A percentile compares a stretch with the other conserved stretches of the same genome.
Evolutionary conservation across 1,140 invertebrate species (phyloP).

Genomic region (Drosophila suzukii): DNA sequence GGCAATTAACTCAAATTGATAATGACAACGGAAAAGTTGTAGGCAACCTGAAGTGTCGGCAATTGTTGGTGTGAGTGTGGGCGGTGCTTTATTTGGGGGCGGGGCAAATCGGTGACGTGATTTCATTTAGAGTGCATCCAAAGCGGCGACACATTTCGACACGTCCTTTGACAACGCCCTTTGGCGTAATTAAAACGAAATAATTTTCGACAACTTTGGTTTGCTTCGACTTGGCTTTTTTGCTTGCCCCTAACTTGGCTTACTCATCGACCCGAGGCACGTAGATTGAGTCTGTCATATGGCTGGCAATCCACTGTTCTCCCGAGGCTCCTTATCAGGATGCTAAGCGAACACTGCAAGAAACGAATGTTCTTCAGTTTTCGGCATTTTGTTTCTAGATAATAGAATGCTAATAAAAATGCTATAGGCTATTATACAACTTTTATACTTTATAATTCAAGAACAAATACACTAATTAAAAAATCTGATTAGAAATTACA

Average conservation of each 20-base stretch:
- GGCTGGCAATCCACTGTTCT: conserved; percentile 36
- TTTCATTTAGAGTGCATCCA: conserved; percentile 70
- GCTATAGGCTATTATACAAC: too few relatives aligned
- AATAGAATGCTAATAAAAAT: too few relatives aligned
- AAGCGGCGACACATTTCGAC: conserved; percentile 74
- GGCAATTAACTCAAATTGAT: conserved; percentile 79
- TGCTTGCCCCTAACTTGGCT: conserved; percentile 24
- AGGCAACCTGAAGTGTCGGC: conserved; percentile 36
- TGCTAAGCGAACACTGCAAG: conserved; percentile 4
- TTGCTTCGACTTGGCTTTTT: conserved; percentile 34
- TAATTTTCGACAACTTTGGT: conserved; percentile 79
- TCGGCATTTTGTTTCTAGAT: too few relatives aligned
- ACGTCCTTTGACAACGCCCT: conserved; percentile 67
- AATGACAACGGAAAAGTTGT: conserved; percentile 74
- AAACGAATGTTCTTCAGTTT: not conserved
- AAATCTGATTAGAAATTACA: too few relatives aligned
- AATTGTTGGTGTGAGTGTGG: not conserved
- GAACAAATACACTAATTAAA: too few relatives aligned
- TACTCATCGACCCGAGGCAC: conserved; percentile 45
- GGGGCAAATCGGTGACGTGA: conserved; percentile 60
- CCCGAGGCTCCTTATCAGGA: conserved; percentile 41
- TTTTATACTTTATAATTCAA: too few relatives aligned
- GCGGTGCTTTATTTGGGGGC: not conserved
- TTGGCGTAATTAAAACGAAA: conserved; percentile 81
- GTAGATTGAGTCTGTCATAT: conserved; percentile 53